Conservation (phyloP, 2,888 invertebrate species). For the Standfussiana lucernea region DNA sequence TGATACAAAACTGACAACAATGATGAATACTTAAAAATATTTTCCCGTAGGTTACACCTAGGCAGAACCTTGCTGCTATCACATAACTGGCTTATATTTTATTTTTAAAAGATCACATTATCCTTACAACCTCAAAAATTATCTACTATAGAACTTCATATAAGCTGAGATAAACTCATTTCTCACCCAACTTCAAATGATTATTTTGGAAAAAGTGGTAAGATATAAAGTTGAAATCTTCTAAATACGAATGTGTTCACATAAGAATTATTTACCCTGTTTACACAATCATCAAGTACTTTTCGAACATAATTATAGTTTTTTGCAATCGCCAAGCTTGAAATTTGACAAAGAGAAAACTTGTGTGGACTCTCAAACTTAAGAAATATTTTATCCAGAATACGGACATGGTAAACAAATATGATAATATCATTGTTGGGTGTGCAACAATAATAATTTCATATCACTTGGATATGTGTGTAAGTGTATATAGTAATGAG, state of each 20-base stretch:
- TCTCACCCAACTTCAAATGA: neutral
- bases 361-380: neutral
- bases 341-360: neutral
- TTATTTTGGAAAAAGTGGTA: neutral
- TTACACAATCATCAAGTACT: neutral
- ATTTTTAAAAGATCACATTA: too few relatives aligned
- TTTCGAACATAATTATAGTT: neutral
- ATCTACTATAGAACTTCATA: neutral
- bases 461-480: neutral
- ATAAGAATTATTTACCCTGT: neutral
- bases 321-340: neutral
- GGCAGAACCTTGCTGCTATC: neutral
- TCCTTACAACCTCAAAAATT: neutral
- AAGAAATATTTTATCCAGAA: neutral
- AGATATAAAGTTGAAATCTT: neutral
- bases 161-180: neutral
- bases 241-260: neutral
- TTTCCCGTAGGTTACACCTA: neutral
- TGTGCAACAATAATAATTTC: conserved; percentile 6
- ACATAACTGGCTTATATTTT: neutral
- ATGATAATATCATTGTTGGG: neutral
- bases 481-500: too few relatives aligned
- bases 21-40: neutral
- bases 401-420: too few relatives aligned
- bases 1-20: neutral